Base-by-base conservation (phyloP, 2,888 invertebrate genomes). In the Yponomeuta malinellus region DNA sequence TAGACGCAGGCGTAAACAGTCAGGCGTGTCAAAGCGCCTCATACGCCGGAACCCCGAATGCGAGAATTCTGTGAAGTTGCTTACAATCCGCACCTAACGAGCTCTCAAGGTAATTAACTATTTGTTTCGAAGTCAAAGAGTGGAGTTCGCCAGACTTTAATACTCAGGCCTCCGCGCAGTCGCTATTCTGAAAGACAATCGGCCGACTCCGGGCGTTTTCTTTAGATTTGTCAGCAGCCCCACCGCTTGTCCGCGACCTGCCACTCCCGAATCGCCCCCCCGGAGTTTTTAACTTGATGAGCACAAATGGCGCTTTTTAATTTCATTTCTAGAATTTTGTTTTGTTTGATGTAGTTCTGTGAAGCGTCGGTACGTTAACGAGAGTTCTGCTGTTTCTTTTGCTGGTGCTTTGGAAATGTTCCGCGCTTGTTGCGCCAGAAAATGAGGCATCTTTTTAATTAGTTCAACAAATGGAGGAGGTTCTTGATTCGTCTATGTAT, bases 91-190 rank as follows among this genome's bases (percentile, higher is more conserved):
- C 76, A 83, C 80, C 83, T 89, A 89, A 89, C 88, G 88, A 88
- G 85, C 89, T 87, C 87, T 88, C 83, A 81, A 79, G 81, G 82
- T 89, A 89, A 90, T 90, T 90, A 89, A 87, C 89, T 88, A 88
- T 90, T 90, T 89, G 88, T 89, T 89, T 82, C 83, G 76, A 81
- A 89, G 86, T 89, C 88, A 88, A 87, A 89, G 86, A 86, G 83
- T 85, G 78, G 77, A 82, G 81, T 85, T 82, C 31, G 65, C 37
- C 48, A 48, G 52, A 69, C 48, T 71, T 73, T 76, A 79, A 81
- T 81, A 82, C 81, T 83, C 81, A 76, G 80, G 74, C 76, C 79
- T 72, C 78, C 78, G 76, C 78, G 75, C 78, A 78, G 79, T 79
- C 15, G 52, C 52, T 12, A 59, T 59, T 59, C 52, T 59, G 15